Base-by-base conservation (phyloP, 2,797 vertebrate genomes). In the Tapera naevia region DNA sequence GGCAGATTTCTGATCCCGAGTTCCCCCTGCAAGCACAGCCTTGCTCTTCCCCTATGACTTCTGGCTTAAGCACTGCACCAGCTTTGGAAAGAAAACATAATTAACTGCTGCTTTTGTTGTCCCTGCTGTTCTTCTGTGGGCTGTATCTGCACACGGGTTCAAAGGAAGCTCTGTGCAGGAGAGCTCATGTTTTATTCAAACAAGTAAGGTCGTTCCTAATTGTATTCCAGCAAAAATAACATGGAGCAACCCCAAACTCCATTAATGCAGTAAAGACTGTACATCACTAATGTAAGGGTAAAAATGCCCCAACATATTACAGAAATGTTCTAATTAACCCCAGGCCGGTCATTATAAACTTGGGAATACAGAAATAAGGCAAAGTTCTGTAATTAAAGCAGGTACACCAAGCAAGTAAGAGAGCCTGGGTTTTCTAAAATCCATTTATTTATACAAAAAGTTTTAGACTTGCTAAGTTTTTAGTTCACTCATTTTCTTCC, bases 181-280 rank as follows among this genome's bases (percentile, higher is more conserved):
- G 48, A 80, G 51, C 81, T 95, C 62, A 86, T 94, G 92, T 92
- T 96, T 96, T 84, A 95, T 93, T 95, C 94, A 95, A 60, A 35
- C 30, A 28, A 15, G 50, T 43, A 37, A 89, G 50, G 72, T 72
- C 25, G 2, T 21, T 69, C 82, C 87, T 91, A 93, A 88, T 83
- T 88, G 89, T 54, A 64, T 66, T 65, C 54, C 73, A 75, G 85
- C 81, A 65, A 90, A 95, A 95, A 94, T 51, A 81, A 82, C 30
- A 27, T 0, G 2, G 72, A 91, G 61, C 87, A 86, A 91, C 91
- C 19, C 87, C 78, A 80, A 85, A 45, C 89, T 66, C 75, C 79
- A 61, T 94, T 75, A 94, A 91, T 7, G 64, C 79, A n/a, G 17
- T 41, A 57, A 35, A 45, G 87, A 82, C 10, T 71, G 79, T 46